Base-by-base conservation (phyloP, 2,113 vertebrate species). In the Prinia subflava region DNA sequence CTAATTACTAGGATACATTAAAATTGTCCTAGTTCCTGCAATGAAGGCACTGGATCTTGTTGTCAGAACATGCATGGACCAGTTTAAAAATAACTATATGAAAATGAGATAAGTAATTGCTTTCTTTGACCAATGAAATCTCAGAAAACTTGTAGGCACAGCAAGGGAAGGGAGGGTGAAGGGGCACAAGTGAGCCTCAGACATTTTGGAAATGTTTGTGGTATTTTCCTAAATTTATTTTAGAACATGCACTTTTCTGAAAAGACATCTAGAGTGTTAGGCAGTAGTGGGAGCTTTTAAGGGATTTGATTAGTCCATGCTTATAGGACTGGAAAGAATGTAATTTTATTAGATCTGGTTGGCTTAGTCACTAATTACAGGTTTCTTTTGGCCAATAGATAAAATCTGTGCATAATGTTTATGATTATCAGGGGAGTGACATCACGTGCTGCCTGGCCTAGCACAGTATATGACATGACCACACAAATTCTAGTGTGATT, bases 401-500 rank as follows among this genome's bases (percentile, higher is more conserved):
- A 76, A 90, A 82, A 88, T 89, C 71, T 75, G 14, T 52, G 76
- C 64, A 65, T 79, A 71, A 70, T 83, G 74, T 67, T 95, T 95
- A 65, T 87, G 84, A 89, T 86, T 96, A 77, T 56, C n/a, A 75
- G 59, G 47, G 30, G 46, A 89, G 37, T 69, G 77, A 81, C 46
- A 14, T 88, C 78, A 93, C 52, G 25, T 71, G 85, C 47, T 77
- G 68, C 88, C 50, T 70, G 22, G 23, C 82, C n/a, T 84, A 55
- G 94, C 91, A n/a, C 53, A 69, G 31, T 90, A 2, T 55, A n/a
- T 90, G 85, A 82, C 82, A 84, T 89, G 89, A 74, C 44, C 75
- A 71, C 62, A 88, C 70, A 96, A 93, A 96, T 95, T 94, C 89
- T 81, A 67, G n/a, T 85, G 28, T 79, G 68, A 89, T 91, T 87